These are phyloP conservation scores for Spinus pinus DNA, from an alignment of 2,797 vertebrate species.

Conservation along the genomic window DNA sequence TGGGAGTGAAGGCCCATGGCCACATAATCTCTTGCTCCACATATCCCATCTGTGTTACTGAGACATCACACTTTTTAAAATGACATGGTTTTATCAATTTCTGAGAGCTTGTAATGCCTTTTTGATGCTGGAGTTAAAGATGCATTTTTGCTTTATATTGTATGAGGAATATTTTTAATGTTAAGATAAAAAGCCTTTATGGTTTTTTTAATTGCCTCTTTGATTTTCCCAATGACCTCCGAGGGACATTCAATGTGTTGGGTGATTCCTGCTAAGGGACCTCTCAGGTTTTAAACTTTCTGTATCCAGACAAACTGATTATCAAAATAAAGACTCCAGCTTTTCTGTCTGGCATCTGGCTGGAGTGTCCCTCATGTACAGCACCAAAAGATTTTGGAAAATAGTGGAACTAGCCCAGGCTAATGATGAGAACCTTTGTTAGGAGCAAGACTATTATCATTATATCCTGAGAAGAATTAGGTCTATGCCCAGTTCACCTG, in stretches of 20 bases:
- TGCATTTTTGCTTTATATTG: neutral
- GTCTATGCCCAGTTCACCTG: neutral
- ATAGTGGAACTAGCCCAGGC: neutral
- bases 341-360: neutral
- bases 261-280: neutral
- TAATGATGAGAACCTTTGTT: neutral
- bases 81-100: neutral
- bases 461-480: neutral
- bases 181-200: neutral
- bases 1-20: neutral
- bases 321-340: neutral
- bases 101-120: neutral
- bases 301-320: neutral
- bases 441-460: neutral
- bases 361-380: neutral
- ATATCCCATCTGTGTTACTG: neutral
- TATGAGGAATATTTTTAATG: neutral
- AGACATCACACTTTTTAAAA: neutral
- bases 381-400: neutral
- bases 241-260: neutral
- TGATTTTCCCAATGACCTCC: neutral
- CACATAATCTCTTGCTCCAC: neutral
- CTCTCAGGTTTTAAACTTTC: neutral
- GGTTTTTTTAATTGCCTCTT: rapidly evolving
- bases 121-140: neutral